Conservation (phyloP, 2,888 invertebrate genomes). For the Acronicta psi region DNA sequence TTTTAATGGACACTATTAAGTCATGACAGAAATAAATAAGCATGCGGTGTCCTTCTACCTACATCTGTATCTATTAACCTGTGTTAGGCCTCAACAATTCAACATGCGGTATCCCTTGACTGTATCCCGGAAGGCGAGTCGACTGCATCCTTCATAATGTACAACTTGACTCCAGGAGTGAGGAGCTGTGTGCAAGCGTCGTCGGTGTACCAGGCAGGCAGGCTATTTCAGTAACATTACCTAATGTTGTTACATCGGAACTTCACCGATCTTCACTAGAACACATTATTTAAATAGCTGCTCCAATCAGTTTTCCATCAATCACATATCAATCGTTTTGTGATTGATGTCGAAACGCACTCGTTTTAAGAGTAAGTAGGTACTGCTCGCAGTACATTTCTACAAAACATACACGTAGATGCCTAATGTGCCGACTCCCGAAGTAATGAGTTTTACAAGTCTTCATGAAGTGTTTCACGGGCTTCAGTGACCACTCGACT, state of each 20-base stretch:
- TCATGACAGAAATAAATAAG: neutral
- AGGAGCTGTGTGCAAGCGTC: too few species aligned
- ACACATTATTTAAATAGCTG: constrained; percentile 36
- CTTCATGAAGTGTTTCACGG: constrained; percentile 6
- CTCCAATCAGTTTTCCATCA: constrained; percentile 33
- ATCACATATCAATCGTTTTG: constrained; percentile 31
- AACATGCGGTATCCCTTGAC: neutral
- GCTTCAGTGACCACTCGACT: constrained; percentile 13
- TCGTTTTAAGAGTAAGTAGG: neutral
- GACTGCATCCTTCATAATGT: constrained; percentile 7
- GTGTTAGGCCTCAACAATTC: too few species aligned
- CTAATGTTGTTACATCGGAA: constrained; percentile 6
- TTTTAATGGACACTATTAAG: constrained; percentile 6
- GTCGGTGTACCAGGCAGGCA: neutral
- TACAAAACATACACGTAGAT: neutral
- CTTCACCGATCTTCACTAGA: constrained; percentile 15
- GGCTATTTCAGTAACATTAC: neutral
- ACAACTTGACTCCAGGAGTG: constrained; percentile 14
- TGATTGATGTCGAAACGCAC: constrained; percentile 41
- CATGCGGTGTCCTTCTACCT: neutral
- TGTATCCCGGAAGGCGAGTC: neutral
- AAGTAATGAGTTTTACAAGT: neutral
- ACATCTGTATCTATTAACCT: too few species aligned
- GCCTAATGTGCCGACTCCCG: neutral
- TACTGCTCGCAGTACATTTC: neutral